Conservation (phyloP, 2,888 invertebrate species). For the Nemotelus pantherinus region DNA sequence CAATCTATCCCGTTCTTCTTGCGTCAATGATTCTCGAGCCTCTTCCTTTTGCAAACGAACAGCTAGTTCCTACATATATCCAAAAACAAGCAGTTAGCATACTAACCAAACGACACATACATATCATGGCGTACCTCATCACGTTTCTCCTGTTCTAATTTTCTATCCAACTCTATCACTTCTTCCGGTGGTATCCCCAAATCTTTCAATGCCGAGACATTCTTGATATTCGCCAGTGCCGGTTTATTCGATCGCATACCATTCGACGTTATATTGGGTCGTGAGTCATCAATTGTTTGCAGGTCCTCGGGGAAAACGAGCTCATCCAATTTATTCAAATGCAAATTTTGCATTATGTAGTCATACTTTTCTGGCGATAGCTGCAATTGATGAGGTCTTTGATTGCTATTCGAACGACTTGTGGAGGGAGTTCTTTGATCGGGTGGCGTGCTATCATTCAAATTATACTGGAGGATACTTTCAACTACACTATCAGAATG, state of each 20-base stretch:
- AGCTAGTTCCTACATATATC: conserved; percentile 72
- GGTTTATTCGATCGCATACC: conserved; percentile 46
- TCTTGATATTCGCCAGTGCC: conserved; percentile 22
- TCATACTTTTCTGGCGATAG: conserved; percentile 61
- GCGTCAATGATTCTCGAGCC: conserved; percentile 69
- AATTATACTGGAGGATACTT: conserved; percentile 49
- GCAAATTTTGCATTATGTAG: conserved; percentile 58
- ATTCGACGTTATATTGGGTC: conserved; percentile 10
- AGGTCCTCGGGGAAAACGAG: conserved; percentile 21
- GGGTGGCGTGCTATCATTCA: conserved; percentile 32
- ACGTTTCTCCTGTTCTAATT: conserved; percentile 74
- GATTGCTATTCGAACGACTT: conserved; percentile 7
- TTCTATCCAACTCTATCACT: conserved; percentile 69
- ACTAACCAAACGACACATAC: neutral
- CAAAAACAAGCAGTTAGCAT: neutral
- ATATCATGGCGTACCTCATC: conserved; percentile 69
- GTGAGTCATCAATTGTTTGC: conserved; percentile 8
- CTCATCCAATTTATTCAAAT: conserved; percentile 12
- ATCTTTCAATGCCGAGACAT: conserved; percentile 60
- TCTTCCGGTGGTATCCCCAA: conserved; percentile 67
- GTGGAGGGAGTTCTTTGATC: conserved; percentile 6
- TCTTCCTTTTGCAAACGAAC: conserved; percentile 80
- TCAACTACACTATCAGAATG: conserved; percentile 46
- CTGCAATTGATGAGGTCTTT: conserved; percentile 35
- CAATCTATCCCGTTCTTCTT: conserved; percentile 71